These are phyloP conservation scores for Orientallactaga sibirica DNA, from an alignment of 2,797 vertebrate species.

Conservation along the genomic window DNA sequence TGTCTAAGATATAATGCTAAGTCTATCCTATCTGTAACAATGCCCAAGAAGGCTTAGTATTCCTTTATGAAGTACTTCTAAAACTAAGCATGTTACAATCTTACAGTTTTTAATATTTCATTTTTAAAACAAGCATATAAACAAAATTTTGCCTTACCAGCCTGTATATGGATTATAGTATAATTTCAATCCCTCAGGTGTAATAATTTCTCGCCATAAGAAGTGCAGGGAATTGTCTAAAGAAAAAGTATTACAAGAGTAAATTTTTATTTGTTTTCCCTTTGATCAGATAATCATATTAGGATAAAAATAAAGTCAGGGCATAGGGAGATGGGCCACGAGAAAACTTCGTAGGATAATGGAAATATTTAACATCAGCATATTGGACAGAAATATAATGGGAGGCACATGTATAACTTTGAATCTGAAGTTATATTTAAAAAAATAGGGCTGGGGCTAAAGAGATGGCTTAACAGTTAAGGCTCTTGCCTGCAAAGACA, in stretches of 20 bases:
- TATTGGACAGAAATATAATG: not conserved
- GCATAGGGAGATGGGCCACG: not conserved
- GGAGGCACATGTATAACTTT: not conserved
- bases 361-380: not conserved
- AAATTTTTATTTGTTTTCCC: slow-evolving; percentile 46
- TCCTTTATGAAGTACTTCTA: slow-evolving; percentile 36
- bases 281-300: slow-evolving; percentile 49
- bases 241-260: slow-evolving; percentile 71
- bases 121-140: slow-evolving; percentile 54
- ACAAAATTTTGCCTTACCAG: slow-evolving; percentile 90
- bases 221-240: slow-evolving; percentile 93
- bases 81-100: not conserved
- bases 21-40: slow-evolving; percentile 34
- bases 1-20: not conserved
- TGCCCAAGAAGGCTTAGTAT: slow-evolving; percentile 26
- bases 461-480: too few relatives aligned
- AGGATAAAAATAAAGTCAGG: slow-evolving; percentile 36
- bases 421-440: not conserved
- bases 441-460: not conserved
- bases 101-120: slow-evolving; percentile 37
- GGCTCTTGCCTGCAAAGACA: too few relatives aligned
- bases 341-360: not conserved
- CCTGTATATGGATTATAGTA: slow-evolving; percentile 98
- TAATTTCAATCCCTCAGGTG: slow-evolving; percentile 94
- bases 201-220: slow-evolving; percentile 95